Evolutionary conservation across 1,140 invertebrate species (phyloP).

Genomic region (Delia radicum): DNA sequence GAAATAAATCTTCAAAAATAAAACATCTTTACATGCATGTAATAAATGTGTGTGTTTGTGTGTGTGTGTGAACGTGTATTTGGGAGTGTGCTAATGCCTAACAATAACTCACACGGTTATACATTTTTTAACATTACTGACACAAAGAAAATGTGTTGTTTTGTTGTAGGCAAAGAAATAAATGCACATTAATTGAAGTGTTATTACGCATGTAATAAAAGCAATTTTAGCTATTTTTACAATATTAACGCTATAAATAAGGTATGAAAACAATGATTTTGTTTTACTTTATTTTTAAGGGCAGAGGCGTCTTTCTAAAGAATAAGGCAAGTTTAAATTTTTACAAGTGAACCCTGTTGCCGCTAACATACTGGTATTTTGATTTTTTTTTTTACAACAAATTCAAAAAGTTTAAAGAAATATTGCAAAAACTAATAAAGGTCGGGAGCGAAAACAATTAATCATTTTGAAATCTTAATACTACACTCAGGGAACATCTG

Average conservation of each 20-base stretch:
- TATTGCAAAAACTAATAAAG: no score
- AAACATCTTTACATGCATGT: no score
- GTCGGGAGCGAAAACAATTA: no score
- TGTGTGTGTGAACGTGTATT: neutral
- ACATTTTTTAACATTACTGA: neutral
- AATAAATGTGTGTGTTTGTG: neutral
- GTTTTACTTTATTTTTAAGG: neutral
- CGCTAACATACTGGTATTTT: no score
- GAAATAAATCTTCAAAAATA: constrained; percentile 3
- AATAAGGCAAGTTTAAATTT: no score
- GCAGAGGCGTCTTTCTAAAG: neutral
- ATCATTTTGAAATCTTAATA: no score
- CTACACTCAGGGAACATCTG: no score
- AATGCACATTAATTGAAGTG: constrained; percentile 46
- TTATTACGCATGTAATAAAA: constrained; percentile 55
- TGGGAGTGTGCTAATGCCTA: neutral
- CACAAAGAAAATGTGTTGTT: neutral
- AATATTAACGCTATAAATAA: constrained; percentile 53
- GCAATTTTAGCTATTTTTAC: constrained; percentile 53
- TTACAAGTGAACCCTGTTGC: no score
- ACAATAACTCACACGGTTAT: constrained; percentile 8
- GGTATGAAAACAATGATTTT: constrained; percentile 22
- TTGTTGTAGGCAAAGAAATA: constrained; percentile 2
- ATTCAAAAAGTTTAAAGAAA: no score
- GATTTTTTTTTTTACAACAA: no score